phyloP scores from a whole-genome alignment of 2,888 invertebrate species.

The Sturmia bella region DNA sequence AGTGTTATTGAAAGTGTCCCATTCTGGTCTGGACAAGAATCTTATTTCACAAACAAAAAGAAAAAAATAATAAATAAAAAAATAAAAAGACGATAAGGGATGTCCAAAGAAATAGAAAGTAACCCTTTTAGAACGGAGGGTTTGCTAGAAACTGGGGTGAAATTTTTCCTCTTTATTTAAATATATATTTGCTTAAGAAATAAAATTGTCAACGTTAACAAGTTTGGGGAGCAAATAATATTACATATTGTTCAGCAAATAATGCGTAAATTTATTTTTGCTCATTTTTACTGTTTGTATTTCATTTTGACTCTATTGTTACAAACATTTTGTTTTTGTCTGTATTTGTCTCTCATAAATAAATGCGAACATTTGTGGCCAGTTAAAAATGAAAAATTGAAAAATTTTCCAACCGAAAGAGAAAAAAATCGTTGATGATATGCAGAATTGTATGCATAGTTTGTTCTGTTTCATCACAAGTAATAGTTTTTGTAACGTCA shows the following conservation, averaged over 20 bases:
- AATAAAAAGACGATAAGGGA: not conserved
- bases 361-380: conserved; percentile 32
- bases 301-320: not conserved
- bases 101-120: not conserved
- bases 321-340: conserved; percentile 5
- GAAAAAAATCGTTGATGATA: conserved; percentile 2
- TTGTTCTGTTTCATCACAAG: conserved; percentile 63
- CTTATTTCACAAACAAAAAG: too few species aligned
- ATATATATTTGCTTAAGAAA: not conserved
- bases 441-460: conserved; percentile 51
- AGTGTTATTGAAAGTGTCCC: too few species aligned
- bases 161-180: conserved; percentile 24
- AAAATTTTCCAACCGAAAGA: conserved; percentile 29
- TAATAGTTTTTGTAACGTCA: conserved; percentile 64
- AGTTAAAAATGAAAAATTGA: conserved; percentile 21
- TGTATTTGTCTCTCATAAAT: not conserved
- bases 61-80: not conserved
- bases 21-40: too few species aligned
- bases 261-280: conserved; percentile 50
- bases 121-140: conserved; percentile 65
- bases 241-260: conserved; percentile 39
- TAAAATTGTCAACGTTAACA: conserved; percentile 37
- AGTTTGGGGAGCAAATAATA: conserved; percentile 15
- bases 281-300: conserved; percentile 16
- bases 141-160: conserved; percentile 34